Base-by-base conservation (phyloP, 2,113 vertebrate genomes). In the human (Homo sapiens) region DNA sequence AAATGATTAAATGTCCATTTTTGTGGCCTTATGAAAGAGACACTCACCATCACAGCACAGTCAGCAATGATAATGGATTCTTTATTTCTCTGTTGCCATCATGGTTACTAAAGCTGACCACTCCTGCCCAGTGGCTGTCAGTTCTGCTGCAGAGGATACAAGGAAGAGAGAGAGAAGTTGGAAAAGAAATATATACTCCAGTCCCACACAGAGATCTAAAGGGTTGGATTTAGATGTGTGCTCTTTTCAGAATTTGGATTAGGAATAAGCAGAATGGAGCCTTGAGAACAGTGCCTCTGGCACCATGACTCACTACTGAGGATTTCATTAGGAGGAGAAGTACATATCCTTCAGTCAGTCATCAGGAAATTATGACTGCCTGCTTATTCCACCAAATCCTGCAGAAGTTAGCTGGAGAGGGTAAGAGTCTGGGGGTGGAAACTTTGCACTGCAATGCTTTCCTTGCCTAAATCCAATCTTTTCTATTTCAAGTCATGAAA, bases 401-500 rank as follows among this genome's bases (percentile, higher is more conserved):
- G 64, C 78, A 94, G 79, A 96, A 96, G 75, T 86, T 43, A 95
- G 66, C 90, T 95, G 64, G 38, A 82, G 57, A 92, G 38, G 40
- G 66, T 45, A 78, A 93, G 64, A 90, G 61, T 95, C 84, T 95
- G 73, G 81, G 93, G 78, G 89, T 86, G 95, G 94, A 82, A 95
- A 81, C 93, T 93, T 96, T 5, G 73, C 85, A 91, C 4, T 55
- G 23, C 35, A 94, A 89, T 86, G 66, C 90, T 86, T 97, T 97
- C 82, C 72, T 83, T 82, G 23, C 76, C 90, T 95, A 93, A 91
- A 97, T 84, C 40, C 81, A 89, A 84, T 93, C 40, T 83, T 94
- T 94, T 82, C 93, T 95, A 94, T 89, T 97, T 97, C 88, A 96
- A 95, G 64, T 95, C 78, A 86, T 79, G 84, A 96, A 96, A 97